Base-by-base conservation (phyloP, 2,888 invertebrate species). In the Orchestes rusci region DNA sequence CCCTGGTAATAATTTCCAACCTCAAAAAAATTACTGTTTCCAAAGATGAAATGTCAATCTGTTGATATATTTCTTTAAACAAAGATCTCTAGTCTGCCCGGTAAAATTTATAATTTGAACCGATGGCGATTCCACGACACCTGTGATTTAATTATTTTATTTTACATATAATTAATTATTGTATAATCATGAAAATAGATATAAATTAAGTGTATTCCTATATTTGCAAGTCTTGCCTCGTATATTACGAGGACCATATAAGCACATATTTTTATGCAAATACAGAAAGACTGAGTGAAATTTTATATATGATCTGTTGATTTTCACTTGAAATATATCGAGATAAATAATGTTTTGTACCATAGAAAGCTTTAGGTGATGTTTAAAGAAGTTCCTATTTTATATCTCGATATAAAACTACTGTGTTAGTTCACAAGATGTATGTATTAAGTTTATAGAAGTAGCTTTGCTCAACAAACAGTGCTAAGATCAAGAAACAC, bases 211-310 rank as follows among this genome's bases (percentile, higher is more conserved):
- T 60, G 59, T 60, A 64, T 63, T 60, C 60, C 59, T 61, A 61
- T 65, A 66, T 66, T 66, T 65, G 66, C 66, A 66, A 66, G 55
- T 57, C 56, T 20, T 43, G 17, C 66, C 64, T 65, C 66, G 62
- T 67, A 67, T 65, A 66, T 66, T 65, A 67, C 60, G 67, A 59
- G 66, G 64, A 60, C 62, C 64, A 65, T 64, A 66, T 67, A 65
- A 68, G 68, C 67, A 70, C 68, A 68, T 69, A 69, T 69, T 69
- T 69, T 69, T 69, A 69, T 67, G 69, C 68, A 69, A 69, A 69
- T 68, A 69, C 69, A 69, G 70, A 70, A 71, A 71, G 71, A 71
- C 71, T 71, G 71, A 71, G 70, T 69, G 69, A 69, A 70, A 68
- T 67, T 58, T 68, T 68, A 68, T 68, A 68, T 68, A 68, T 52